Evolutionary conservation across 2,113 vertebrate genomes (phyloP), one percentile per base, ranked within the genome.

Genomic region (Rhea americana): DNA sequence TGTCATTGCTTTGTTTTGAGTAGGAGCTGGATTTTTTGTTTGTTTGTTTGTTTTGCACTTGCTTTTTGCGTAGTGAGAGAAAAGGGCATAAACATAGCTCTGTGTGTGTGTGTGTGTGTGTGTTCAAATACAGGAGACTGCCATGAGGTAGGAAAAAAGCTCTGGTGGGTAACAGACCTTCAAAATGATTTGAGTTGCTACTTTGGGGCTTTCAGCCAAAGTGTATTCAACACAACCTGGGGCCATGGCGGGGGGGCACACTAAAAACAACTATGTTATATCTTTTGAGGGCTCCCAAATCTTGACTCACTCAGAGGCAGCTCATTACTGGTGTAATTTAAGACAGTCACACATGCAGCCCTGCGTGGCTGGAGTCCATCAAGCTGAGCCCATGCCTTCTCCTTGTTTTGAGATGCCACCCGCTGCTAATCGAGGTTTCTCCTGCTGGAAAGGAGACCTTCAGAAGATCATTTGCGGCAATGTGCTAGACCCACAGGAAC

Each of bases 361-460:
- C 5, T 0, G 0, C 28, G 17, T 82, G 47, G 22, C 68, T 92
- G 66, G 56, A 67, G 13, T 32, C 51, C 50, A 41, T 53, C 2
- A 6, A 17, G 53, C 47, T 66, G 39, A 32, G 39, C 37, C n/a
- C 3, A 1, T 65, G 19, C 14, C 6, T 7, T 65, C 15, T 25
- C 35, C 22, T 1, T 0, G 45, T 58, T 94, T 45, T 85, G 35
- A 79, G 80, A 76, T 76, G 48, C 45, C 47, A 62, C 32, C 16
- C 1, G 0, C 43, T 48, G 15, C 45, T 71, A 50, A 21, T 11
- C 1, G 2, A 74, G 25, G 41, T 28, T 11, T 58, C n/a, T 56
- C 28, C 47, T 82, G 74, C 55, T 79, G 53, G 18, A 70, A 83
- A 70, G 35, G 35, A 35, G 83, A 8, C 41, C 41, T 85, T 90